These are phyloP conservation scores for Pandemis cinnamomeana DNA, from an alignment of 2,888 invertebrate genomes.

Conservation along the genomic window DNA sequence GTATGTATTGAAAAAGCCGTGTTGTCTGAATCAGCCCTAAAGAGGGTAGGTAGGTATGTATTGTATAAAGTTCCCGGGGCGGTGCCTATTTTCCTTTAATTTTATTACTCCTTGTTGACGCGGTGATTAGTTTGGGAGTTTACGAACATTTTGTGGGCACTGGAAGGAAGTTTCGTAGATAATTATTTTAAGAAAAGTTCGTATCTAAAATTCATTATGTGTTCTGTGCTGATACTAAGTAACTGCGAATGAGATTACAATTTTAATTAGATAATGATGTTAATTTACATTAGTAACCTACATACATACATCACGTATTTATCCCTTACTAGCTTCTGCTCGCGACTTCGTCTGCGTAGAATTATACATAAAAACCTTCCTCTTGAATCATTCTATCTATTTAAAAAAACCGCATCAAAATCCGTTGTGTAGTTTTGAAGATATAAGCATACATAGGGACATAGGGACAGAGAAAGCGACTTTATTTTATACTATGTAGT, in stretches of 20 bases:
- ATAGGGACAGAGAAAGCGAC: no score
- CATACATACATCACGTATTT: no score
- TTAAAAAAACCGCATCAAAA: no score
- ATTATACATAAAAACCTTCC: no score
- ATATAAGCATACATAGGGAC: no score
- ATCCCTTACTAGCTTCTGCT: no score
- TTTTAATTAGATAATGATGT: neutral
- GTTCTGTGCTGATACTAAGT: neutral
- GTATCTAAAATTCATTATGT: neutral
- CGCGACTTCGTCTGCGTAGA: no score
- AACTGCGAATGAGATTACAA: neutral
- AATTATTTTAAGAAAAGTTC: conserved; percentile 7
- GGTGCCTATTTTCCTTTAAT: conserved; percentile 14
- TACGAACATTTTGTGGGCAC: neutral
- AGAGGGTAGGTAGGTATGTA: neutral
- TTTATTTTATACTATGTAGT: no score
- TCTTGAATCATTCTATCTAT: no score
- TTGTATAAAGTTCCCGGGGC: conserved; percentile 15
- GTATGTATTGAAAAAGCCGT: neutral
- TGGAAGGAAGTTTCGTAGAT: neutral
- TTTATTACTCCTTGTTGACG: conserved; percentile 13
- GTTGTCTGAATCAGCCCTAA: neutral
- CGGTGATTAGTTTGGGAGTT: conserved; percentile 11
- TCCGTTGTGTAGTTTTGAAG: no score
- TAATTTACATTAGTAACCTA: no score